Base-by-base conservation (phyloP, 2,797 vertebrate species). In the Lateolabrax maculatus region DNA sequence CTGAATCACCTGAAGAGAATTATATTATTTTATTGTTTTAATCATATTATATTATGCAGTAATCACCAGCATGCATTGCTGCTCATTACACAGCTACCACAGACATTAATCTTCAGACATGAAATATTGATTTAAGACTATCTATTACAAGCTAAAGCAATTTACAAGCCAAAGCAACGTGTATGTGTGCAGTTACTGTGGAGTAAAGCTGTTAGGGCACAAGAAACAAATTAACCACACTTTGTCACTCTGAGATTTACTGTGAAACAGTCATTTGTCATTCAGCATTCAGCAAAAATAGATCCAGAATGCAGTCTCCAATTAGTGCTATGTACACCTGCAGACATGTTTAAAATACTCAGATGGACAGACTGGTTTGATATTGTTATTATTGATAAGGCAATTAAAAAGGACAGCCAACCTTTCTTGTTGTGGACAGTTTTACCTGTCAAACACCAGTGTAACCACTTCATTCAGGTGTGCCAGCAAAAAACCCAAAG, bases 81-180 rank as follows among this genome's bases (percentile, higher is more conserved):
- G 39, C 78, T 86, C 41, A 65, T 77, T 68, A 52, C 48, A 77
- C 44, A 52, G 53, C 36, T 16, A 44, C 18, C 62, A 75, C 52
- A 72, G 36, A 56, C 68, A 83, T 87, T 84, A 9, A 85, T 88
- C 86, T 69, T 49, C 48, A 57, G 51, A 73, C 70, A 77, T 83
- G 51, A 84, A 76, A 83, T 86, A 85, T 81, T 80, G 44, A 87
- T 75, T 79, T 25, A 56, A 71, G 66, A 48, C 70, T 70, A 58
- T 80, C 65, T 65, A 80, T 81, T 80, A 62, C 12, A 65, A 83
- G 71, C 58, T 76, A 51, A 74, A 64, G 66, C 58, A n/a, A 79
- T 83, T 84, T 61, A 68, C 44, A 75, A 77, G 27, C 23, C 49
- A 79, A 68, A 73, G 18, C 37, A 60, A 21, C 0, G 0, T 66